Conservation (phyloP, 2,888 invertebrate genomes). For the Cerceris rybyensis region DNA sequence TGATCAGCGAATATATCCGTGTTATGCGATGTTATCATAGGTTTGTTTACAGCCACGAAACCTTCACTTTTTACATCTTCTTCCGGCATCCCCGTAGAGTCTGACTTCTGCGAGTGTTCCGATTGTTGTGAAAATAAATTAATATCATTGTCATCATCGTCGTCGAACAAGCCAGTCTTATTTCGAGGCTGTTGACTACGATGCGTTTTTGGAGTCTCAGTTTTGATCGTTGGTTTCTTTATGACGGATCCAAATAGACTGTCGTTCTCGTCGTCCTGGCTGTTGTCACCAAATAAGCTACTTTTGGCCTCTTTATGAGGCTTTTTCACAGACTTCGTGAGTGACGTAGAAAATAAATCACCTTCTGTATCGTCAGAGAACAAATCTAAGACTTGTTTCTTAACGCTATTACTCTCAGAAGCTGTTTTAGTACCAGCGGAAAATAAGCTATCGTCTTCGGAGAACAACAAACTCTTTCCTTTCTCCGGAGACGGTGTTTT, state of each 20-base stretch:
- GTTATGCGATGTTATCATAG: slow-evolving; percentile 64
- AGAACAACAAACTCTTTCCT: slow-evolving; percentile 69
- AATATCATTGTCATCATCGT: slow-evolving; percentile 62
- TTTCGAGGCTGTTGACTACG: slow-evolving; percentile 45
- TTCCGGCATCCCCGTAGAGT: slow-evolving; percentile 46
- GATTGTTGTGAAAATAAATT: slow-evolving; percentile 52
- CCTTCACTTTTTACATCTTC: slow-evolving; percentile 34
- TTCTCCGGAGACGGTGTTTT: slow-evolving; percentile 80
- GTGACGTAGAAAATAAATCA: slow-evolving; percentile 74
- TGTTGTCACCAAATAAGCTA: slow-evolving; percentile 74
- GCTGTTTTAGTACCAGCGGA: slow-evolving; percentile 63
- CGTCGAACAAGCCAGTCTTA: slow-evolving; percentile 59
- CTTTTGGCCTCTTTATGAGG: slow-evolving; percentile 67
- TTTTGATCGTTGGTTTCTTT: slow-evolving; percentile 48
- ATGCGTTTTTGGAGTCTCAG: slow-evolving; percentile 38
- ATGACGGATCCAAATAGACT: slow-evolving; percentile 67
- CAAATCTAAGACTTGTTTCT: slow-evolving; percentile 66
- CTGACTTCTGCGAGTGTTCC: slow-evolving; percentile 47
- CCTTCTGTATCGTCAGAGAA: slow-evolving; percentile 75
- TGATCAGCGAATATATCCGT: slow-evolving; percentile 76
- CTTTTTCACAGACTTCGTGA: slow-evolving; percentile 68
- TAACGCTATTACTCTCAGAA: slow-evolving; percentile 38
- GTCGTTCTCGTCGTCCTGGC: slow-evolving; percentile 71
- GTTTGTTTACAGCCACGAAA: slow-evolving; percentile 41
- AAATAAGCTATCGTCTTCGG: slow-evolving; percentile 78